Conservation (phyloP, 2,113 vertebrate genomes). For the Rhizomys pruinosus region DNA sequence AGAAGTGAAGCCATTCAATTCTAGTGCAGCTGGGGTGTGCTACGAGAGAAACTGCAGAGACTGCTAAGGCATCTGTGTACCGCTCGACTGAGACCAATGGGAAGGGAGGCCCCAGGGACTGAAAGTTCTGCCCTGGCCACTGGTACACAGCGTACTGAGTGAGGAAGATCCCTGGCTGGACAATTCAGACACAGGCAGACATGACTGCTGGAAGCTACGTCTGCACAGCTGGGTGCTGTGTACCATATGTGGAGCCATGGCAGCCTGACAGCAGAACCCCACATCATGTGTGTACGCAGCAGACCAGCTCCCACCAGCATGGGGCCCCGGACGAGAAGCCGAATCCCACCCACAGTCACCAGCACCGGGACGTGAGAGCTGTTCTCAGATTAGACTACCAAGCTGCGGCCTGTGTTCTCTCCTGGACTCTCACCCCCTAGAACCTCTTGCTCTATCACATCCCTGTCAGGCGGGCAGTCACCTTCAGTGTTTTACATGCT, state of each 20-base stretch:
- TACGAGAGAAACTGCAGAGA: not conserved
- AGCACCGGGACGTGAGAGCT: not conserved
- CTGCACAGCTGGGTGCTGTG: not conserved
- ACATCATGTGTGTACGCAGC: not conserved
- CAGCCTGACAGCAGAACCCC: not conserved
- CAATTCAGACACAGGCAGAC: not conserved
- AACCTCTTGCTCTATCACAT: not conserved
- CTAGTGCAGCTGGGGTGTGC: not conserved
- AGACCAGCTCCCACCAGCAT: not conserved
- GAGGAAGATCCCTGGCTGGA: too few relatives aligned
- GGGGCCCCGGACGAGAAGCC: not conserved
- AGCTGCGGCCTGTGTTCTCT: not conserved
- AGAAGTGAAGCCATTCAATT: too few relatives aligned
- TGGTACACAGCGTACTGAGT: not conserved
- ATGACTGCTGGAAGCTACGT: not conserved
- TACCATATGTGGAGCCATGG: too few relatives aligned
- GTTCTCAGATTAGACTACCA: not conserved
- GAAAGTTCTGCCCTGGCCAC: not conserved
- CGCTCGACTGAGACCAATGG: not conserved
- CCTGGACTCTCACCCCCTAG: not conserved
- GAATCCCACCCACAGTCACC: too few relatives aligned
- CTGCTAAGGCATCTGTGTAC: rapidly evolving
- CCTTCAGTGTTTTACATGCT: not conserved
- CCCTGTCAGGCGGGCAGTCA: not conserved
- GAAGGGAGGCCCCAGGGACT: too few relatives aligned